phyloP scores from a whole-genome alignment of 2,113 vertebrate genomes.

The Menura novaehollandiae region DNA sequence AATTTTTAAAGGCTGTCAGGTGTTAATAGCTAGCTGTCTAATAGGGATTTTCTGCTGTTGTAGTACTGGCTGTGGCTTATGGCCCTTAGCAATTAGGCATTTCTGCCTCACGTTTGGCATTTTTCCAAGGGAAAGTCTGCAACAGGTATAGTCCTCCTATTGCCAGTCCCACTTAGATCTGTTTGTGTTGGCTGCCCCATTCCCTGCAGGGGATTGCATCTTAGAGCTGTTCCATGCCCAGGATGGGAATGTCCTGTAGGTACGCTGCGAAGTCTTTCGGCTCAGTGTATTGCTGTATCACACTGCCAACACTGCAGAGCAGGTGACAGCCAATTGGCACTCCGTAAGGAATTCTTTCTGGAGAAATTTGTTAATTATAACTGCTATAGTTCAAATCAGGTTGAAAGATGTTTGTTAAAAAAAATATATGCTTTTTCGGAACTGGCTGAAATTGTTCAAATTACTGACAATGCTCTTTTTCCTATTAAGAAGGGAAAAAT shows the following conservation, averaged over 20 bases:
- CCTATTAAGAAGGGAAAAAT: accelerated
- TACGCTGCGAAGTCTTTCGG: background rate
- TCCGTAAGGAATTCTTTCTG: background rate
- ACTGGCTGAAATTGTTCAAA: background rate
- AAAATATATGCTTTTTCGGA: background rate
- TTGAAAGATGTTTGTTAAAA: background rate
- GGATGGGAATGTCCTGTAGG: background rate
- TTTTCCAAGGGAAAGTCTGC: background rate
- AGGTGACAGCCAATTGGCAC: background rate
- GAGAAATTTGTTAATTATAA: background rate
- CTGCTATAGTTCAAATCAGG: background rate
- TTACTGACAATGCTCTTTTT: background rate
- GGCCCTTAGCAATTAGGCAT: background rate
- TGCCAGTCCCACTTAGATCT: background rate
- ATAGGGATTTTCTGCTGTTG: background rate
- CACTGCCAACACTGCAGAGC: background rate
- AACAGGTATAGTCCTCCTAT: background rate
- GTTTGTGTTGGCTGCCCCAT: background rate
- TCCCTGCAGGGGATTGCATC: background rate
- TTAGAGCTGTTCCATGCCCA: background rate
- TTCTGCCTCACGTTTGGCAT: background rate
- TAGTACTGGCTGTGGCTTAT: background rate
- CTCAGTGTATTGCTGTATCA: background rate
- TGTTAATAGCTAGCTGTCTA: background rate
- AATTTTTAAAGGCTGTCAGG: background rate